Percentiles rank a stretch among this genome's conserved stretches.
phyloP scores from a whole-genome alignment of 2,888 invertebrate genomes.

The Ennomos quercinarius region DNA sequence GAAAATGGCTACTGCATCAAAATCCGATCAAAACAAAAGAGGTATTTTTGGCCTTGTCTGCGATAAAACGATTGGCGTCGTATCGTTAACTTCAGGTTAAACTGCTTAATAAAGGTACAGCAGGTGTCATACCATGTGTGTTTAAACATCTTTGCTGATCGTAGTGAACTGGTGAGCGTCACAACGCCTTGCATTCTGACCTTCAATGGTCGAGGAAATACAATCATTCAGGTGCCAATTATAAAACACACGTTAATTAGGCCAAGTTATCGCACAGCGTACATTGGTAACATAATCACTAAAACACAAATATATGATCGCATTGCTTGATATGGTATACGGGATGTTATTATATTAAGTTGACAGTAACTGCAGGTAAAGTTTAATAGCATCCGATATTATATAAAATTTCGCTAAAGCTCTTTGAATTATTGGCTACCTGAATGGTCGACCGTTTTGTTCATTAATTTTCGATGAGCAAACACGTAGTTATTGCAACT shows the following conservation, averaged over 20 bases:
- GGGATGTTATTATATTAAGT: too few species aligned
- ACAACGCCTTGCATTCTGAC: constrained; percentile 69
- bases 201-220: constrained; percentile 80
- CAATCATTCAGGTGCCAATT: constrained; percentile 70
- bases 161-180: constrained; percentile 65
- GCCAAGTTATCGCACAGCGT: constrained; percentile 71
- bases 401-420: constrained; percentile 65
- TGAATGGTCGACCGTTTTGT: constrained; percentile 31
- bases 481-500: constrained; percentile 51
- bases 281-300: constrained; percentile 43
- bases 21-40: constrained; percentile 33
- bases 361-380: neutral
- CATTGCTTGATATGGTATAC: constrained; percentile 55
- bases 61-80: constrained; percentile 7
- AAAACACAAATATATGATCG: constrained; percentile 57
- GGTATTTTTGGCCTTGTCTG: constrained; percentile 5
- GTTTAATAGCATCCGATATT: constrained; percentile 5
- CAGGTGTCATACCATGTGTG: constrained; percentile 52
- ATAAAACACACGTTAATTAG: constrained; percentile 67
- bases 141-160: constrained; percentile 49
- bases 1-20: constrained; percentile 28
- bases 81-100: constrained; percentile 32
- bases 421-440: constrained; percentile 39
- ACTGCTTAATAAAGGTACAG: constrained; percentile 7
- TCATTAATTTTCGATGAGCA: constrained; percentile 43